These are phyloP conservation scores for Riparia riparia DNA, from an alignment of 2,113 vertebrate species.

Conservation along the genomic window DNA sequence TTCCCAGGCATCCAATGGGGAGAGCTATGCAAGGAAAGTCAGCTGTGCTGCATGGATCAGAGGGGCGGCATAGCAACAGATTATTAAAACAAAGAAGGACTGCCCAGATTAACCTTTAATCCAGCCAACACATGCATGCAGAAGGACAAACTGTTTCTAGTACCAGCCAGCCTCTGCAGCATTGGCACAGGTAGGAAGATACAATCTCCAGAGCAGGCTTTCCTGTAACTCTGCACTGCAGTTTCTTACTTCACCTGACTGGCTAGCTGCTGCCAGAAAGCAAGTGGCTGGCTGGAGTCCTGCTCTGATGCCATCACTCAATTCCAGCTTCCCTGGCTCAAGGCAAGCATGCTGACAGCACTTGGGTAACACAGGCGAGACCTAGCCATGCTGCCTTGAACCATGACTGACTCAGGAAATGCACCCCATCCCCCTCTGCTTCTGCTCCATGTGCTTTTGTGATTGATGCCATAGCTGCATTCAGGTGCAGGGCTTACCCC, in stretches of 20 bases:
- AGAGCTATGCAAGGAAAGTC: neutral
- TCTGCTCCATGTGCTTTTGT: neutral
- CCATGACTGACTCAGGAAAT: neutral
- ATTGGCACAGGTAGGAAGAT: constrained; percentile 25
- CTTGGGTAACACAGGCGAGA: neutral
- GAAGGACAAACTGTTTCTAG: neutral
- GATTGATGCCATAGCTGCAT: neutral
- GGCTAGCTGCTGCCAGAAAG: neutral
- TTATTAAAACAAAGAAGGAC: neutral
- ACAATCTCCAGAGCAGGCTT: neutral
- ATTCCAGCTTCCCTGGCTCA: neutral
- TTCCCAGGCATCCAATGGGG: neutral
- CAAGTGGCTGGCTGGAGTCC: constrained; percentile 17
- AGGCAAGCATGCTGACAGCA: fast-evolving
- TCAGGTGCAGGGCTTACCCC: neutral
- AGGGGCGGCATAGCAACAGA: neutral
- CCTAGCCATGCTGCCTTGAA: neutral
- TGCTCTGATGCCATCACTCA: neutral
- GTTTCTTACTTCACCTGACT: constrained; percentile 42
- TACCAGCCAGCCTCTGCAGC: constrained; percentile 36
- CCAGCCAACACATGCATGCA: neutral
- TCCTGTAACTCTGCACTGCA: constrained; percentile 44
- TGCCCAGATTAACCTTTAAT: constrained; percentile 57
- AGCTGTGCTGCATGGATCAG: fast-evolving
- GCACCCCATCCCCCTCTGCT: neutral